Evolutionary conservation across 2,113 vertebrate species (phyloP).

Genomic region (Sapajus apella): DNA sequence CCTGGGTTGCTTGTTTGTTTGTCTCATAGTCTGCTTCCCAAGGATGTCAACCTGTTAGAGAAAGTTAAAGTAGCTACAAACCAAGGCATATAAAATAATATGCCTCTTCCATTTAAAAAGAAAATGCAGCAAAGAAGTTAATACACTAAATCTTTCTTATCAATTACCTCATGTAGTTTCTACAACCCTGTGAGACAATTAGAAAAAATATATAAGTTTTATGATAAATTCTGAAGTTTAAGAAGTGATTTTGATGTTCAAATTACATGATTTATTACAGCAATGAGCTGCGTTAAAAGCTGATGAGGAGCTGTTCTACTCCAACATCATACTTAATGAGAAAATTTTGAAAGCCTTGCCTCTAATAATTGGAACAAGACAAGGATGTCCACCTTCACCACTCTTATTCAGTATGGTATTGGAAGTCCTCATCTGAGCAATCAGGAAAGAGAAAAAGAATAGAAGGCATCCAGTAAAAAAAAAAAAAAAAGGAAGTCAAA

Average conservation of each 20-base stretch:
- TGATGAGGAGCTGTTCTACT: background rate
- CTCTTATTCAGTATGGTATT: no score
- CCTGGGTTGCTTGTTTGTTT: background rate
- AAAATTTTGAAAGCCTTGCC: no score
- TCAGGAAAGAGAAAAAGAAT: no score
- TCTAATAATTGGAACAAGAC: no score
- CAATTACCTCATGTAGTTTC: background rate
- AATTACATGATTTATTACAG: conserved; percentile 5
- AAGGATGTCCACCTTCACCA: no score
- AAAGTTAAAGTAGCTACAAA: background rate
- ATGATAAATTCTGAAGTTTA: background rate
- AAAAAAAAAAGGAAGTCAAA: no score
- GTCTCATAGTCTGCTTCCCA: background rate
- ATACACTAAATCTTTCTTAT: background rate
- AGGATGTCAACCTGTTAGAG: background rate
- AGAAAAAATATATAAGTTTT: background rate
- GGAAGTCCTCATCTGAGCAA: no score
- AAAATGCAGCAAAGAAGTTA: background rate
- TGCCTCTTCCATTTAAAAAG: background rate
- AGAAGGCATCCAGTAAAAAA: no score
- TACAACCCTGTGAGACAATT: background rate
- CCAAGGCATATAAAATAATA: background rate
- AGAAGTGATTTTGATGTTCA: background rate
- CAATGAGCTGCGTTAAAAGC: background rate
- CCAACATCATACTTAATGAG: no score